These are phyloP conservation scores for Sipha maydis DNA, from an alignment of 2,888 invertebrate species.

Conservation along the genomic window DNA sequence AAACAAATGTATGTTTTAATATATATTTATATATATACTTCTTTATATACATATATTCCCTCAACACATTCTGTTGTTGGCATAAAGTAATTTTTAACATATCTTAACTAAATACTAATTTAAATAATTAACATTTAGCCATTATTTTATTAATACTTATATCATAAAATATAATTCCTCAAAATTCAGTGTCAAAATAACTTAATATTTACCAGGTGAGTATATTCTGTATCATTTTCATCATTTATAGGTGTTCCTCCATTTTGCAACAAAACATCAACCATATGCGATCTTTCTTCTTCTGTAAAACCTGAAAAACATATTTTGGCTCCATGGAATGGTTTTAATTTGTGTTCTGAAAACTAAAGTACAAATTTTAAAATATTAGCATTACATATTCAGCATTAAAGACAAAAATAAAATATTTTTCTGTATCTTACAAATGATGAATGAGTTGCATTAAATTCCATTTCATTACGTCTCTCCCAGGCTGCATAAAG, in stretches of 20 bases:
- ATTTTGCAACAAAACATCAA: conserved; percentile 86
- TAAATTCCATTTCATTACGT: conserved; percentile 76
- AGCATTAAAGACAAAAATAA: background rate
- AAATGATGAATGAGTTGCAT: conserved; percentile 75
- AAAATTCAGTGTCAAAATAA: conserved; percentile 18
- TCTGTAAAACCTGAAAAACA: conserved; percentile 90
- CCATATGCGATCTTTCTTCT: conserved; percentile 92
- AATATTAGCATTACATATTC: background rate
- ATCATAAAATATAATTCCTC: conserved; percentile 8
- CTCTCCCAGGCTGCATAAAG: conserved; percentile 87
- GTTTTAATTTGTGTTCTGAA: conserved; percentile 79
- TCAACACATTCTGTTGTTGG: background rate
- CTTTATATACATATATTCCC: too few relatives aligned
- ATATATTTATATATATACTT: too few relatives aligned
- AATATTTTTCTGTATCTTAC: conserved; percentile 54
- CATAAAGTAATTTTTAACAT: background rate
- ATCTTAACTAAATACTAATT: background rate
- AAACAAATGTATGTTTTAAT: too few relatives aligned
- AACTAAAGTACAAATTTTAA: conserved; percentile 54
- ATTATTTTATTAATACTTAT: background rate
- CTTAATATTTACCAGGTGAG: conserved; percentile 80
- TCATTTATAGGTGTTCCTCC: conserved; percentile 80
- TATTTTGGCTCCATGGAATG: conserved; percentile 87
- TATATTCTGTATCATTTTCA: conserved; percentile 84
- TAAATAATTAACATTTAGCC: background rate